These are phyloP conservation scores for Salmo trutta DNA, from an alignment of 2,797 vertebrate genomes.

Conservation along the genomic window DNA sequence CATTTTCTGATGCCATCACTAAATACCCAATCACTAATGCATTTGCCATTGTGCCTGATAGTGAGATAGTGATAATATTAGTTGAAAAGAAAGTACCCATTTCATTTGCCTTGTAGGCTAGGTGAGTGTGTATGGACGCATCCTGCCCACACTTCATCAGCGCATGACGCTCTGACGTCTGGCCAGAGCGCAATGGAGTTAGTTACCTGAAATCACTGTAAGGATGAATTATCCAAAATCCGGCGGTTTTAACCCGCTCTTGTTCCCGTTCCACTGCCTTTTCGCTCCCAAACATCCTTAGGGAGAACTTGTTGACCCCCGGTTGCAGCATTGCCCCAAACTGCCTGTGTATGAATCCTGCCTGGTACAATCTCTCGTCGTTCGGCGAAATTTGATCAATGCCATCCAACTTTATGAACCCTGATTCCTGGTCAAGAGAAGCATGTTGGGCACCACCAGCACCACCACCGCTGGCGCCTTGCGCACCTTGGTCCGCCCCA, in stretches of 20 bases:
- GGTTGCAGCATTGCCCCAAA: constrained; percentile 97
- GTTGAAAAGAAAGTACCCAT: constrained; percentile 11
- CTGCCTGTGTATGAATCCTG: constrained; percentile 96
- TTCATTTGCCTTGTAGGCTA: not conserved
- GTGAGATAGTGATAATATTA: constrained; percentile 11
- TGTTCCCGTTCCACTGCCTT: constrained; percentile 98
- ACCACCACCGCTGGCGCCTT: constrained; percentile 66
- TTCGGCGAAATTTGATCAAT: constrained; percentile 91
- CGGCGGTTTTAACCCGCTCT: constrained; percentile 96
- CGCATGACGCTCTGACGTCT: not conserved
- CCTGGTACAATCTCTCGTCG: constrained; percentile 89
- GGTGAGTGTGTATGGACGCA: not conserved
- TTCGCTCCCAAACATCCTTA: constrained; percentile 99
- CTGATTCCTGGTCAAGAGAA: constrained; percentile 75
- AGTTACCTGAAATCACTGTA: constrained; percentile 99
- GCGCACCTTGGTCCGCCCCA: constrained; percentile 68
- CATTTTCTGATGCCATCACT: constrained; percentile 8
- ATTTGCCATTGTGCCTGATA: constrained; percentile 15
- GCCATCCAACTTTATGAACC: constrained; percentile 88
- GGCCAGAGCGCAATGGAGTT: constrained; percentile 7
- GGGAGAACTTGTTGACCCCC: constrained; percentile 99
- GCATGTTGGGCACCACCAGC: constrained; percentile 67
- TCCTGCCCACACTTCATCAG: not conserved
- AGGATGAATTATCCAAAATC: constrained; percentile 99
- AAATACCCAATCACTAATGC: not conserved